phyloP scores from a whole-genome alignment of 2,888 invertebrate genomes.

The Leptinotarsa rubiginosa region DNA sequence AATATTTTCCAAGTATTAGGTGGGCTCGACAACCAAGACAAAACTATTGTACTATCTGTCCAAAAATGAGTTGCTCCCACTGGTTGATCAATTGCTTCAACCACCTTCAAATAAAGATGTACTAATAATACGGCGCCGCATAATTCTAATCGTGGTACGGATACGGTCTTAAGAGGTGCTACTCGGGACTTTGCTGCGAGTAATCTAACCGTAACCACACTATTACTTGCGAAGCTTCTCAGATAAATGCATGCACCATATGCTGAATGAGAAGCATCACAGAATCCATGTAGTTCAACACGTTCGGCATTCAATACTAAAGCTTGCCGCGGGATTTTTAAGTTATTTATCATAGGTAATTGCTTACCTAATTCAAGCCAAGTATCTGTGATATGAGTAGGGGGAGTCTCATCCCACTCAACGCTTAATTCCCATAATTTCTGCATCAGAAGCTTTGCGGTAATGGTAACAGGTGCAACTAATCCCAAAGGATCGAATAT shows the following conservation, averaged over 20 bases:
- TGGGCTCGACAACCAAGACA: slow-evolving; percentile 38
- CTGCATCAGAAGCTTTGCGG: slow-evolving; percentile 5
- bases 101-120: no score
- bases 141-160: no score
- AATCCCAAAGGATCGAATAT: slow-evolving; percentile 19
- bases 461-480: slow-evolving; percentile 12
- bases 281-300: slow-evolving; percentile 46
- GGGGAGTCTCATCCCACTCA: not conserved
- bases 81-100: not conserved
- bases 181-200: slow-evolving; percentile 39
- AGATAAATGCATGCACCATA: slow-evolving; percentile 40
- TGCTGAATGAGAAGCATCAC: slow-evolving; percentile 41
- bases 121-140: no score
- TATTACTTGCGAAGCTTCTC: slow-evolving; percentile 19
- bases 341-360: slow-evolving; percentile 6
- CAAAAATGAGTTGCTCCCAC: slow-evolving; percentile 35
- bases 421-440: slow-evolving; percentile 1
- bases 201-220: slow-evolving; percentile 25
- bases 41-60: slow-evolving; percentile 46
- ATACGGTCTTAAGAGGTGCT: not conserved
- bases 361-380: slow-evolving; percentile 3
- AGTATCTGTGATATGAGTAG: not conserved
- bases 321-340: slow-evolving; percentile 34
- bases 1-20: slow-evolving; percentile 44
- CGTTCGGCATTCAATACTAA: slow-evolving; percentile 7